Percentiles rank a stretch among this genome's conserved stretches.
These are phyloP conservation scores for Xestia ashworthii DNA, from an alignment of 2,888 invertebrate genomes.

Conservation along the genomic window DNA sequence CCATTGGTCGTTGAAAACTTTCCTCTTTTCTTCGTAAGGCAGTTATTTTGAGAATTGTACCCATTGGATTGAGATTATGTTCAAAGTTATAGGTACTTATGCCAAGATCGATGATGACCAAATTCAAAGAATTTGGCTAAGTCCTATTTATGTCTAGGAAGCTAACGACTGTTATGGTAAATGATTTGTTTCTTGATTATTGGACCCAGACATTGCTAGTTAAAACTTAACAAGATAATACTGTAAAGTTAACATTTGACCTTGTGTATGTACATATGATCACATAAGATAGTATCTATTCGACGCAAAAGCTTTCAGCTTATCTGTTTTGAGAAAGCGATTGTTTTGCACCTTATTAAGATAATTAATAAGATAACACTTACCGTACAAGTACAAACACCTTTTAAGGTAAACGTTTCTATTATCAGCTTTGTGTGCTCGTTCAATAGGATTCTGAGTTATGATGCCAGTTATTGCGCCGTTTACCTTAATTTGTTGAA, in stretches of 20 bases:
- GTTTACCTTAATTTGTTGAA: slow-evolving; percentile 54
- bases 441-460: slow-evolving; percentile 48
- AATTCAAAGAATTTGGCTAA: not conserved
- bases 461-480: slow-evolving; percentile 48
- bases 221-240: slow-evolving; percentile 11
- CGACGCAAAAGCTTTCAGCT: slow-evolving; percentile 18
- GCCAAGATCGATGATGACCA: not conserved
- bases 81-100: not conserved
- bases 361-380: slow-evolving; percentile 60
- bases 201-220: not conserved
- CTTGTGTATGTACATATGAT: slow-evolving; percentile 17
- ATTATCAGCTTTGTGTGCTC: slow-evolving; percentile 48
- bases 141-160: not conserved
- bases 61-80: slow-evolving; percentile 1
- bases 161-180: not conserved
- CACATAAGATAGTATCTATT: slow-evolving; percentile 21
- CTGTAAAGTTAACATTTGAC: slow-evolving; percentile 32
- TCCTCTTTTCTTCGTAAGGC: slow-evolving; percentile 16
- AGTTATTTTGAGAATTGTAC: slow-evolving; percentile 13
- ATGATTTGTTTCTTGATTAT: not conserved
- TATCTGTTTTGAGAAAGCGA: slow-evolving; percentile 50
- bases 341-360: slow-evolving; percentile 49
- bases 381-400: slow-evolving; percentile 30
- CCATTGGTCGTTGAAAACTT: slow-evolving; percentile 27
- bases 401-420: slow-evolving; percentile 52